These are phyloP conservation scores for Limnephilus lunatus DNA, from an alignment of 2,888 invertebrate species.

Conservation along the genomic window DNA sequence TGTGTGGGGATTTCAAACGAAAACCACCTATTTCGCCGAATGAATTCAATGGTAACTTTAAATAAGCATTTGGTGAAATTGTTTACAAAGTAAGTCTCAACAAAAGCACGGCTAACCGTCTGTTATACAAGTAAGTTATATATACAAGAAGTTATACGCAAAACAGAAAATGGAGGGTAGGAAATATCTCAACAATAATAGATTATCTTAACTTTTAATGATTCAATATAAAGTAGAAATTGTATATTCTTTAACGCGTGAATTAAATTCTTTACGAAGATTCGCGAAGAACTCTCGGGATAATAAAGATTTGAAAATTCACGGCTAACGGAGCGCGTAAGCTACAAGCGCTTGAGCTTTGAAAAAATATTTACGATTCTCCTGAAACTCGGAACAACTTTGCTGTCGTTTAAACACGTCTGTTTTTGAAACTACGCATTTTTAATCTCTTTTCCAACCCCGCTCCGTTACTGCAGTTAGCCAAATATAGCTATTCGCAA, in stretches of 20 bases:
- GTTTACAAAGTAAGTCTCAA: background rate
- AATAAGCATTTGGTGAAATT: background rate
- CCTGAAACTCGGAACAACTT: background rate
- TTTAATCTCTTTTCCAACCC: background rate
- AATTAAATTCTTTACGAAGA: background rate
- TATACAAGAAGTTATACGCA: background rate
- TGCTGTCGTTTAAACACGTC: background rate
- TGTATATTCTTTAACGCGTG: background rate
- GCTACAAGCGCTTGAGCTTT: background rate
- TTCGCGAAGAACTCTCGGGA: background rate
- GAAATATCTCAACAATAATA: background rate
- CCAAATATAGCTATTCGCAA: background rate
- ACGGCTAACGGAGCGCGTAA: background rate
- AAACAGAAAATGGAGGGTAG: background rate
- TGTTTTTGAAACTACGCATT: background rate
- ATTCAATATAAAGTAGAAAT: background rate
- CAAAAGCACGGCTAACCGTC: background rate
- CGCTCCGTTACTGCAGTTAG: background rate
- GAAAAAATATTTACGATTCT: background rate
- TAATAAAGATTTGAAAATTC: background rate
- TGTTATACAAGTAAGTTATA: background rate
- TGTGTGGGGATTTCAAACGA: background rate
- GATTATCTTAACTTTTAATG: background rate
- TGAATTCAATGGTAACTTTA: background rate
- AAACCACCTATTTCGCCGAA: background rate